A percentile compares a stretch with the other conserved stretches of the same genome.
phyloP scores from a whole-genome alignment of 2,113 vertebrate species.

The Coptodon rendalli region DNA sequence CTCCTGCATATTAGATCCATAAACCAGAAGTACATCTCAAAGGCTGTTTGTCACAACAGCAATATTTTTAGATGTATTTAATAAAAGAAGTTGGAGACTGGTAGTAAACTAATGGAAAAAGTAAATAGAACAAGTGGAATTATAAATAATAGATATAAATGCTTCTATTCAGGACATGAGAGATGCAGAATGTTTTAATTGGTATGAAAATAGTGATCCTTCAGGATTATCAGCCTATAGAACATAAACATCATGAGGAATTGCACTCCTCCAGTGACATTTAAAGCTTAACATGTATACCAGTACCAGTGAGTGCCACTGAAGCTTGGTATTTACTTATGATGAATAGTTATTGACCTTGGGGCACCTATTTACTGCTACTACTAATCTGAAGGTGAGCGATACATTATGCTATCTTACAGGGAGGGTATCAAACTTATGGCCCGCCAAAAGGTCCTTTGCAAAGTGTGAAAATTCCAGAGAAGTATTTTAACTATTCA shows the following conservation, averaged over 20 bases:
- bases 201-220: not conserved
- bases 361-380: not conserved
- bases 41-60: not conserved
- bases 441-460: not conserved
- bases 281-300: not conserved
- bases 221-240: not conserved
- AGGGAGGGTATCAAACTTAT: accelerated
- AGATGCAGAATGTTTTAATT: accelerated
- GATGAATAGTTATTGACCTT: not conserved
- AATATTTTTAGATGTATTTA: not conserved
- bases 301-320: accelerated
- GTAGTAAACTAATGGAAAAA: not conserved
- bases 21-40: not conserved
- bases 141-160: not conserved
- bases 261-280: not conserved
- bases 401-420: not conserved
- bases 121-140: not conserved
- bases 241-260: not conserved
- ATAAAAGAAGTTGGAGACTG: not conserved
- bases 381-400: not conserved
- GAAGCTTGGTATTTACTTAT: not conserved
- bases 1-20: not conserved
- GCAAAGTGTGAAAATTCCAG: not conserved
- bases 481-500: not conserved
- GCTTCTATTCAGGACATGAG: not conserved